Evolutionary conservation across 2,113 vertebrate genomes (phyloP), one percentile per base, ranked within the genome.

Genomic region (Passer montanus): DNA sequence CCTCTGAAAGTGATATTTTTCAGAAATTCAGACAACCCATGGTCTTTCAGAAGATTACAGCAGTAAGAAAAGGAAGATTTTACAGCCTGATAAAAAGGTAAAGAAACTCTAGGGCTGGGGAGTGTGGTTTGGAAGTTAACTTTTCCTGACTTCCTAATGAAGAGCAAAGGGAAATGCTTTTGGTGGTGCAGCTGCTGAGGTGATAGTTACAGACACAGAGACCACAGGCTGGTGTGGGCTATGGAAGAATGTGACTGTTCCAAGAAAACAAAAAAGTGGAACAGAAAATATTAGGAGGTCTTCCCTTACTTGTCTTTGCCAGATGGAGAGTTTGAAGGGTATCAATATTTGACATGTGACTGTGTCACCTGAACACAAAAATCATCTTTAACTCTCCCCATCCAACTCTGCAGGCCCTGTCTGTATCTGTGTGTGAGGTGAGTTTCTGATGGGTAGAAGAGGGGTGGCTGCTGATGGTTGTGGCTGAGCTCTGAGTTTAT

Each of bases 281-380:
- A 31, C 15, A 43, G 50, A 60, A 73, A 80, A 53, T 4, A 8
- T 14, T 59, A 47, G 20, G 15, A 63, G 7, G 13, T 44, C 3
- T 74, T 84, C 11, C 5, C 16, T 67, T 24, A 3, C 18, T 84
- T 30, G 28, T 5, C 31, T 91, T 79, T 52, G 5, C 22, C 66
- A 59, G 27, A 35, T 35, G 27, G 28, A 62, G 46, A 24, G 13
- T 58, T 53, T 58, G 55, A 91, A 75, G 28, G 10, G 5, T 49
- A 69, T 44, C 7, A 10, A 3, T 89, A 33, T 46, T n/a, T 68
- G 62, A 21, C 1, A 2, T 23, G 2, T 0, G 0, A 11, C 15
- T 39, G 31, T 58, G 30, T 49, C 13, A 73, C 15, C 22, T 37
- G 37, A 92, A 53, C 7, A 46, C 6, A 76, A 70, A 62, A 46